These are phyloP conservation scores for Oreohelix idahoensis DNA, from an alignment of 1,140 invertebrate species.

Conservation along the genomic window DNA sequence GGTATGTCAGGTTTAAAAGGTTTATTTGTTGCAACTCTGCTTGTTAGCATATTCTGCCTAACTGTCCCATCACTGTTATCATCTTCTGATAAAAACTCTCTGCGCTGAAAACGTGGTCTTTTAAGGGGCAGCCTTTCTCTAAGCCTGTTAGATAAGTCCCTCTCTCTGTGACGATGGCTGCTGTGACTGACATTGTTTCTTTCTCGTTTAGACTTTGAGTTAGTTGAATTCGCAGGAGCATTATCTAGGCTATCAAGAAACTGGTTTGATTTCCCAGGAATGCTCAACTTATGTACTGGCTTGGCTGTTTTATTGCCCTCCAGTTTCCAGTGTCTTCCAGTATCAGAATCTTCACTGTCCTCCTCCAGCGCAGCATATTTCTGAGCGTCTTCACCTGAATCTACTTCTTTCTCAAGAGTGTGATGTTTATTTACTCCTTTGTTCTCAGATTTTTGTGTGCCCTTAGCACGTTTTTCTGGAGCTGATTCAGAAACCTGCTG, in stretches of 20 bases:
- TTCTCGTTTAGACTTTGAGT: background rate
- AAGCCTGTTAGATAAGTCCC: background rate
- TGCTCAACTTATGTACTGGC: background rate
- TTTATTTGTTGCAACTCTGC: constrained; percentile 25
- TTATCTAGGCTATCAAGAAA: background rate
- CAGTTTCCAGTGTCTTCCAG: constrained; percentile 40
- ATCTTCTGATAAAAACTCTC: background rate
- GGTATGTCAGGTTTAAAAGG: constrained; percentile 30
- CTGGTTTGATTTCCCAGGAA: background rate
- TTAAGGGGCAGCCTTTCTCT: constrained; percentile 1
- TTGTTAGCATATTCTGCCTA: background rate
- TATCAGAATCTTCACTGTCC: constrained; percentile 43
- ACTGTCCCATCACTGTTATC: constrained; percentile 19
- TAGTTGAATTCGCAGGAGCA: background rate
- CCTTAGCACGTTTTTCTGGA: background rate
- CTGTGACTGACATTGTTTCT: background rate
- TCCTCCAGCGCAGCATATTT: constrained; percentile 6
- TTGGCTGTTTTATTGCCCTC: constrained; percentile 27
- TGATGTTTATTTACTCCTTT: background rate
- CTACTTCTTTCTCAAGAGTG: background rate
- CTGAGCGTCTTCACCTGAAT: background rate
- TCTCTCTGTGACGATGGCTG: background rate
- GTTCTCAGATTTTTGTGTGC: background rate
- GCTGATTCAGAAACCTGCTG: constrained; percentile 1
- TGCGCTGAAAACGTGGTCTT: background rate